Conservation (phyloP, 2,113 vertebrate species). For the Scomber colias region DNA sequence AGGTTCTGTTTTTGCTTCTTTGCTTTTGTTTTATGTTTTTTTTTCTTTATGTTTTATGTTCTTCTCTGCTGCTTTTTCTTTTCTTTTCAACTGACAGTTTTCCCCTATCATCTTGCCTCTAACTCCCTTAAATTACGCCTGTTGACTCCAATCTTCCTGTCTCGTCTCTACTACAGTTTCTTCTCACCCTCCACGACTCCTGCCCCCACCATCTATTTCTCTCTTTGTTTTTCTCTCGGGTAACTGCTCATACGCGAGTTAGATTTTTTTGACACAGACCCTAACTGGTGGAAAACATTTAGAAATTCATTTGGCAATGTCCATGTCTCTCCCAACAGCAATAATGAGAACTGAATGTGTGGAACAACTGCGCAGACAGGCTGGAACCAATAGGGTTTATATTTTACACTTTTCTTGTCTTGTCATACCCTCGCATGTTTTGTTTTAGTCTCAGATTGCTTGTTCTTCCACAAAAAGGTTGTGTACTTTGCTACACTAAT, state of each 20-base stretch:
- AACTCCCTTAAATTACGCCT: conserved; percentile 65
- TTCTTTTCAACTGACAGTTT: conserved; percentile 41
- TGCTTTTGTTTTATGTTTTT: conserved; percentile 1
- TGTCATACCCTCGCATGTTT: conserved; percentile 3
- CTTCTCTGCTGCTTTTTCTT: conserved; percentile 8
- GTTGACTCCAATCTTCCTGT: conserved; percentile 57
- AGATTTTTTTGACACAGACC: conserved; percentile 47
- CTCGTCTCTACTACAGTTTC: conserved; percentile 17
- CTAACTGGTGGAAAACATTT: conserved; percentile 52
- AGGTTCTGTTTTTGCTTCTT: conserved; percentile 32
- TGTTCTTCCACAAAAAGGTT: conserved; percentile 13
- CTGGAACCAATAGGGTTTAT: conserved; percentile 39
- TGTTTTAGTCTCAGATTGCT: conserved; percentile 27
- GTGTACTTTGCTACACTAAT: background rate
- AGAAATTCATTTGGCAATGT: conserved; percentile 57
- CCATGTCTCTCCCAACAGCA: conserved; percentile 37
- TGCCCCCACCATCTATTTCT: background rate
- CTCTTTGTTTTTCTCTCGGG: conserved; percentile 29
- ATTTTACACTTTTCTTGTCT: conserved; percentile 42
- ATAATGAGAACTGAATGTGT: conserved; percentile 60
- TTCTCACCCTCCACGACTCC: no score
- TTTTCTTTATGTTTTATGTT: conserved; percentile 7
- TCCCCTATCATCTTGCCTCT: conserved; percentile 43
- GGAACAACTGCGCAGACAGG: conserved; percentile 32
- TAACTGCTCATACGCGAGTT: conserved; percentile 31